A percentile compares a stretch with the other conserved stretches of the same genome.
Evolutionary conservation across 1,140 invertebrate species (phyloP).

Genomic region (Bombus confusus): DNA sequence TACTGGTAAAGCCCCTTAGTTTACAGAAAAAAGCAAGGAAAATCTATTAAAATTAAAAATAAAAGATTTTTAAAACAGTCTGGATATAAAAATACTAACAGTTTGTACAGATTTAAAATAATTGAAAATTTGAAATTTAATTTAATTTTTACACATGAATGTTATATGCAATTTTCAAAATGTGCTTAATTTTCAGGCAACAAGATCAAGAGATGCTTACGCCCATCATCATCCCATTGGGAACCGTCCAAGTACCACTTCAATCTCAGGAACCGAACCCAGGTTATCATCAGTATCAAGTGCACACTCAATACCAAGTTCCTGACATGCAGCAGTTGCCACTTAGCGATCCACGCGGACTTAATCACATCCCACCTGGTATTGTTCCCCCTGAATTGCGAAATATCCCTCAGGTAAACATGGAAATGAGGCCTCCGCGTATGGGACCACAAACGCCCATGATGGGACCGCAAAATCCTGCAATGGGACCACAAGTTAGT

Average conservation of each 20-base stretch:
- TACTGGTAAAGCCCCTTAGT: too few relatives aligned
- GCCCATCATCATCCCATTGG: slow-evolving; percentile 81
- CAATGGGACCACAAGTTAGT: slow-evolving; percentile 62
- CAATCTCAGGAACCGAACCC: slow-evolving; percentile 73
- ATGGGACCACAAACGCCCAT: slow-evolving; percentile 65
- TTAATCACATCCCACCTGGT: slow-evolving; percentile 73
- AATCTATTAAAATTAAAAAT: background rate
- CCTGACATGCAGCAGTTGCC: slow-evolving; percentile 78
- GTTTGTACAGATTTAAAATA: background rate
- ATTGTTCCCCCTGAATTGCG: slow-evolving; percentile 72
- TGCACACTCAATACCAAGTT: slow-evolving; percentile 78
- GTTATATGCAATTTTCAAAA: background rate
- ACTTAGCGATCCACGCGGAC: slow-evolving; percentile 73
- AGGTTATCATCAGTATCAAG: slow-evolving; percentile 76
- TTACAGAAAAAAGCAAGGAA: too few relatives aligned
- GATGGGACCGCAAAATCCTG: slow-evolving; percentile 64
- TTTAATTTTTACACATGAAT: background rate
- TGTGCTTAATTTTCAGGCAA: slow-evolving; percentile 61
- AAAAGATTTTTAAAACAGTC: too few relatives aligned
- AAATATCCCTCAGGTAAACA: slow-evolving; percentile 74
- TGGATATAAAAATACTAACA: too few relatives aligned
- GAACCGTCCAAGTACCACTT: slow-evolving; percentile 79
- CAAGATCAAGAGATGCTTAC: slow-evolving; percentile 78
- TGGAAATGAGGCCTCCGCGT: slow-evolving; percentile 76
- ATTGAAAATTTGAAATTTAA: background rate